Conservation (phyloP, 2,888 invertebrate species). For the Sepiola atlantica region DNA sequence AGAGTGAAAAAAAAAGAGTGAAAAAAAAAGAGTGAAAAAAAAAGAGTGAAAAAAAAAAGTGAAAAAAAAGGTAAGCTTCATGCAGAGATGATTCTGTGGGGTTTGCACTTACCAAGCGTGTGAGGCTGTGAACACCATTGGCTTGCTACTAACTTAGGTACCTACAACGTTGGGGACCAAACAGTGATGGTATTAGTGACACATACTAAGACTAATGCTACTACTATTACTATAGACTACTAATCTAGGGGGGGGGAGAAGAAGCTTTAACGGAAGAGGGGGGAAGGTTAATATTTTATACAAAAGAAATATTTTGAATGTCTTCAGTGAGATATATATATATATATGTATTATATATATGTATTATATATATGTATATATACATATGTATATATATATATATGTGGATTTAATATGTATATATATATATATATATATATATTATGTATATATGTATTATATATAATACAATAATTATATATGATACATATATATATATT, state of each 20-base stretch:
- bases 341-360: no score
- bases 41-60: background rate
- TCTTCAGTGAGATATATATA: background rate
- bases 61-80: background rate
- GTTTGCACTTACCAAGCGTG: constrained; percentile 12
- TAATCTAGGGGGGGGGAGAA: background rate
- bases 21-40: background rate
- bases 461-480: no score
- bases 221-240: background rate
- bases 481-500: no score
- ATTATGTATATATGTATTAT: no score
- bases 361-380: no score
- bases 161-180: constrained; percentile 32
- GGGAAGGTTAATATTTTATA: background rate
- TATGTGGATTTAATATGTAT: no score
- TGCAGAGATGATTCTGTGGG: background rate
- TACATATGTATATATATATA: no score
- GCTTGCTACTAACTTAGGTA: constrained; percentile 4
- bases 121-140: background rate
- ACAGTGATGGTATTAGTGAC: constrained; percentile 32
- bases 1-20: background rate
- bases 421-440: no score
- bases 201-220: background rate
- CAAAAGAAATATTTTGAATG: background rate
- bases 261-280: background rate